Conservation (phyloP, 2,113 vertebrate species). For the Otus sunia region DNA sequence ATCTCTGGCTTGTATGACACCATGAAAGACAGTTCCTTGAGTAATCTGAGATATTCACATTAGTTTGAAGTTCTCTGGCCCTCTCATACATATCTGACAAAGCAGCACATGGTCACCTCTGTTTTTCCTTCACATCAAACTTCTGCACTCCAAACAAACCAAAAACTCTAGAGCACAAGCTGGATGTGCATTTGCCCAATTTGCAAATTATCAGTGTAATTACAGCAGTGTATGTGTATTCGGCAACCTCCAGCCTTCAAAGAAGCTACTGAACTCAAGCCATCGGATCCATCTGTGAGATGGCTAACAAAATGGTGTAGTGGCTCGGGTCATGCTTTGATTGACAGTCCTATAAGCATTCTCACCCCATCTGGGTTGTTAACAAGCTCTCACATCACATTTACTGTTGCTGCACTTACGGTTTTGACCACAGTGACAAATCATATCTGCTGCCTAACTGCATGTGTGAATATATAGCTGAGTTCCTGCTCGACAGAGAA, state of each 20-base stretch:
- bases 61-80: background rate
- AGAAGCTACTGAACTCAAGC: background rate
- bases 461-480: background rate
- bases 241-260: background rate
- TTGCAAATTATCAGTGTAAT: background rate
- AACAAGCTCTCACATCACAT: background rate
- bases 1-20: background rate
- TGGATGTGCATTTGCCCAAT: background rate
- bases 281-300: background rate
- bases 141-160: background rate
- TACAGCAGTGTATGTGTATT: background rate
- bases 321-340: background rate
- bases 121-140: background rate
- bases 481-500: background rate
- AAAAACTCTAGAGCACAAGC: background rate
- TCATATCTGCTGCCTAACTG: background rate
- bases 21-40: background rate
- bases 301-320: background rate
- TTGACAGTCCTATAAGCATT: background rate
- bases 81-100: background rate
- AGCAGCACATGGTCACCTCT: background rate
- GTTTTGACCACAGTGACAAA: background rate
- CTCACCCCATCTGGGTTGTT: background rate
- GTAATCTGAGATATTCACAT: background rate
- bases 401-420: background rate